Conservation (phyloP, 2,888 invertebrate species). For the Micoletzkya japonica region DNA sequence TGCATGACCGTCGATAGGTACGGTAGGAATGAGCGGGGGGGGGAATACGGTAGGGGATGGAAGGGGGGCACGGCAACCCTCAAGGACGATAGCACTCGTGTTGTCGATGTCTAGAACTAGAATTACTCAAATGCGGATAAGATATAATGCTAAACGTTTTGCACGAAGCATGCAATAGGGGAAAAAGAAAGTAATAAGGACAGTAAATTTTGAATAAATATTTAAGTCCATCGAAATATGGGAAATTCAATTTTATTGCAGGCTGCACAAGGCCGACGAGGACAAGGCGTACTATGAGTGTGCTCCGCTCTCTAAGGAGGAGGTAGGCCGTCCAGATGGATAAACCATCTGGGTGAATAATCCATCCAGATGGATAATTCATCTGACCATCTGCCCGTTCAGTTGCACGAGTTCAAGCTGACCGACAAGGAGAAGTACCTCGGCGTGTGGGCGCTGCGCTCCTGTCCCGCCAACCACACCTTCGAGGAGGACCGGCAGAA, state of each 20-base stretch:
- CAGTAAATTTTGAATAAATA: too few species aligned
- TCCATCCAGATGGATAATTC: not conserved
- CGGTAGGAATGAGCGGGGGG: too few species aligned
- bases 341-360: not conserved
- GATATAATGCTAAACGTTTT: too few species aligned
- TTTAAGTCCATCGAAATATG: too few species aligned
- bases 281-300: conserved; percentile 52
- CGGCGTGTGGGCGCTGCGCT: conserved; percentile 55
- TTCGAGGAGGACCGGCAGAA: conserved; percentile 51
- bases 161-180: too few species aligned
- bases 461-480: conserved; percentile 51
- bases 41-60: too few species aligned
- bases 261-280: conserved; percentile 44
- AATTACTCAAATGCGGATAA: too few species aligned
- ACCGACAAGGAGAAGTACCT: conserved; percentile 46
- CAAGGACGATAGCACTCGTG: too few species aligned
- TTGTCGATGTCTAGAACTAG: too few species aligned
- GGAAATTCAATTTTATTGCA: too few species aligned
- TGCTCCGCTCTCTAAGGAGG: conserved; percentile 56
- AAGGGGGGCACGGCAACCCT: too few species aligned
- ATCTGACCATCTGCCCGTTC: not conserved
- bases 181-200: too few species aligned
- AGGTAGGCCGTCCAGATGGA: conserved; percentile 34
- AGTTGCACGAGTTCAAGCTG: conserved; percentile 45
- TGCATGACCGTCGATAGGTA: conserved; percentile 28